phyloP scores from a whole-genome alignment of 2,113 vertebrate genomes.

The Elachura formosa region DNA sequence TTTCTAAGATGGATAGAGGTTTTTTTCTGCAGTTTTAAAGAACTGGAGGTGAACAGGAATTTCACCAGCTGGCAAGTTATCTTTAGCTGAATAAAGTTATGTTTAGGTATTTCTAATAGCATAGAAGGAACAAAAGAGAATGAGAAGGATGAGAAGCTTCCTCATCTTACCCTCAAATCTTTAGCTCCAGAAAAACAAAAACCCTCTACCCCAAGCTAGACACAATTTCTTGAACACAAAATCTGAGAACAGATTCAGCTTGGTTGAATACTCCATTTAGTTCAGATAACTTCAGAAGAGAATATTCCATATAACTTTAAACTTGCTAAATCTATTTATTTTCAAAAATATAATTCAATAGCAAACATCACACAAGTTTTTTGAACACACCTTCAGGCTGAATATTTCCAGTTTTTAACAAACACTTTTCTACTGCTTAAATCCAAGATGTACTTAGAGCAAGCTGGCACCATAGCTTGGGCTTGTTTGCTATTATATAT shows the following conservation, averaged over 20 bases:
- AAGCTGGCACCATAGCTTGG: neutral
- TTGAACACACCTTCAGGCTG: fast-evolving
- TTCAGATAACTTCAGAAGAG: neutral
- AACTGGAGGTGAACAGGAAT: neutral
- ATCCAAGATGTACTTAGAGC: neutral
- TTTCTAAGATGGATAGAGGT: neutral
- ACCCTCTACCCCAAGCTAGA: neutral
- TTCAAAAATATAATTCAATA: neutral
- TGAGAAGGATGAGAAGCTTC: neutral
- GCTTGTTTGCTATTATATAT: neutral
- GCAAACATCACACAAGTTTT: neutral
- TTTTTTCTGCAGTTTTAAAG: neutral
- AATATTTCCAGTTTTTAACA: neutral
- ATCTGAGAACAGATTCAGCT: neutral
- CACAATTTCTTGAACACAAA: neutral
- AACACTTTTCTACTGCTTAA: neutral
- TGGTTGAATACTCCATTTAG: neutral
- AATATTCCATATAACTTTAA: neutral
- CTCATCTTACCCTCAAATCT: neutral
- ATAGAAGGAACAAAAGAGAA: neutral
- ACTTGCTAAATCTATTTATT: neutral
- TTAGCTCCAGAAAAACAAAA: neutral
- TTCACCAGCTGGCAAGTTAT: neutral
- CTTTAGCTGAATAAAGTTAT: neutral
- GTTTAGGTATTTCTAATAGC: neutral